phyloP scores from a whole-genome alignment of 2,113 vertebrate genomes.

The Maccullochella peelii region DNA sequence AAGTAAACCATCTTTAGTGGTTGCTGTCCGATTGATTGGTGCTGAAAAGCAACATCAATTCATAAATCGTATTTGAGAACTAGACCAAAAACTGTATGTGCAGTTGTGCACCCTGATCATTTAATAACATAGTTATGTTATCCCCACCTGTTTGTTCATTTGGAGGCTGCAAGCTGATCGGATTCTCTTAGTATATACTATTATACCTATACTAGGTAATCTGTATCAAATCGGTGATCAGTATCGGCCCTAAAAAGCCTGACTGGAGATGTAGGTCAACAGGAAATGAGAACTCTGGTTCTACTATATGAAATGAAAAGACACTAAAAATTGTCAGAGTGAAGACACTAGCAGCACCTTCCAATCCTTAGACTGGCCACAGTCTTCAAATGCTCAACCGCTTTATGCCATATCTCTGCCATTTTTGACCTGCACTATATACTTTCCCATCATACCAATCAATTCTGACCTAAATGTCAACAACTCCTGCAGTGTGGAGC shows the following conservation, averaged over 20 bases:
- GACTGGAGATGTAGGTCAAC: background rate
- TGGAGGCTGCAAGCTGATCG: too few species aligned
- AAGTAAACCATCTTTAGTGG: too few species aligned
- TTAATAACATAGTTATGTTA: too few species aligned
- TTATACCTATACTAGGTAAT: too few species aligned
- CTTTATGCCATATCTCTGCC: background rate
- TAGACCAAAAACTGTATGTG: too few species aligned
- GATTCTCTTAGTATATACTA: too few species aligned
- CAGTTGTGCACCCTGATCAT: too few species aligned
- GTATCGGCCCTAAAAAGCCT: background rate
- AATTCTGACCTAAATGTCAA: slow-evolving; percentile 47
- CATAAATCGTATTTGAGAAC: too few species aligned
- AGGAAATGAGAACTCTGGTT: background rate
- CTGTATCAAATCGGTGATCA: background rate
- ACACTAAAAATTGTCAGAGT: background rate
- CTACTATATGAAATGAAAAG: background rate
- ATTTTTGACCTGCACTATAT: slow-evolving; percentile 33
- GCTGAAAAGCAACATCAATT: too few species aligned
- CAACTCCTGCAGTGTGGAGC: slow-evolving; percentile 26
- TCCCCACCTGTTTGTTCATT: too few species aligned
- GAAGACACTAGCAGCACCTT: background rate
- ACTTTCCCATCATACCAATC: slow-evolving; percentile 49
- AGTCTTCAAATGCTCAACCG: background rate
- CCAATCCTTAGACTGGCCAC: background rate
- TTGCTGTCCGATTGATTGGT: too few species aligned